Percentiles rank a stretch among this genome's conserved stretches.
phyloP scores from a whole-genome alignment of 2,113 vertebrate genomes.

The Rhombomys opimus region DNA sequence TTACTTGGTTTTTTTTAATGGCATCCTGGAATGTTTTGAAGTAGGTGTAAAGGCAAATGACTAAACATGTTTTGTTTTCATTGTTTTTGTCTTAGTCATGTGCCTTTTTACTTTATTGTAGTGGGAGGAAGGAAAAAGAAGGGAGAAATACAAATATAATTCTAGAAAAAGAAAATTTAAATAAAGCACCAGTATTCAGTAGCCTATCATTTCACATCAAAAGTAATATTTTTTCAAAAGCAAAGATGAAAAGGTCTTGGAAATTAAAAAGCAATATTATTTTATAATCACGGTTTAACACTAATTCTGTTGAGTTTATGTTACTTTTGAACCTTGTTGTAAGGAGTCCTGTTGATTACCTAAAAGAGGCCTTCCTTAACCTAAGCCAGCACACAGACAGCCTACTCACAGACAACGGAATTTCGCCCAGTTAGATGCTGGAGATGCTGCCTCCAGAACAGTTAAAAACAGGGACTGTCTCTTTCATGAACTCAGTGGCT shows the following conservation, averaged over 20 bases:
- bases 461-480: too few species aligned
- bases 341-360: slow-evolving; percentile 41
- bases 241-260: slow-evolving; percentile 6
- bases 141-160: background rate
- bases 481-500: too few species aligned
- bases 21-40: background rate
- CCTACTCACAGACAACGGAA: background rate
- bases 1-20: background rate
- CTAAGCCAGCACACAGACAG: slow-evolving; percentile 52
- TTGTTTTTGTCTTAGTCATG: background rate
- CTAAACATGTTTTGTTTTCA: background rate
- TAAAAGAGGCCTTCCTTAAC: slow-evolving; percentile 21
- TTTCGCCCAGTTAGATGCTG: background rate
- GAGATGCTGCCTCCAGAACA: background rate
- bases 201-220: background rate
- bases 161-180: background rate
- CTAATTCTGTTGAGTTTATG: background rate
- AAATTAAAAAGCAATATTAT: slow-evolving; percentile 44
- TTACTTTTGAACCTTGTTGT: slow-evolving; percentile 41
- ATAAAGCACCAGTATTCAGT: background rate
- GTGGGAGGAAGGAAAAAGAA: background rate
- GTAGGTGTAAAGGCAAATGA: background rate
- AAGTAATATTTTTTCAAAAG: slow-evolving; percentile 18
- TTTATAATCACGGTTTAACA: slow-evolving; percentile 54
- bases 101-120: background rate